phyloP scores from a whole-genome alignment of 2,888 invertebrate genomes.

The Rhamphomyia laevipes region DNA sequence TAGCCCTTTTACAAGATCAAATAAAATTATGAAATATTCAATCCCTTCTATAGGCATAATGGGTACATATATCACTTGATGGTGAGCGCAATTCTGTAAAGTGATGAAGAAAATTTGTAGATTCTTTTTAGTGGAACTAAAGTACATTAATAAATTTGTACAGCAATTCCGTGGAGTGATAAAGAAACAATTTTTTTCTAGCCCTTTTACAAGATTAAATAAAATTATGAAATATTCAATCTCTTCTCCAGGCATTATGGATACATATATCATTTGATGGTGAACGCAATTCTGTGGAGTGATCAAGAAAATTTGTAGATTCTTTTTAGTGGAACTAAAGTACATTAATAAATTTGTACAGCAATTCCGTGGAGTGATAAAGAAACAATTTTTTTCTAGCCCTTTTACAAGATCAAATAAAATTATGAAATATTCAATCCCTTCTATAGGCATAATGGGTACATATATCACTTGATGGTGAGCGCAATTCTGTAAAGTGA shows the following conservation, averaged over 20 bases:
- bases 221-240: too few relatives aligned
- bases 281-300: neutral
- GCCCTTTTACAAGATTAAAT: conserved; percentile 1
- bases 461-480: too few relatives aligned
- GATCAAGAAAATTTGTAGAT: neutral
- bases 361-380: neutral
- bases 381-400: conserved; percentile 4
- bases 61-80: too few relatives aligned
- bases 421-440: too few relatives aligned
- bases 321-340: neutral
- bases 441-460: too few relatives aligned
- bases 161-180: neutral
- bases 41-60: too few relatives aligned
- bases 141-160: neutral
- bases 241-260: too few relatives aligned
- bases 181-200: conserved; percentile 1
- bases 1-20: conserved; percentile 2
- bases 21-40: too few relatives aligned
- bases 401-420: neutral
- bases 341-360: neutral
- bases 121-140: neutral
- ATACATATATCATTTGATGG: too few relatives aligned
- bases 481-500: neutral
- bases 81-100: neutral
- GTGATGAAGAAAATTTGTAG: neutral